A percentile compares a stretch with the other conserved stretches of the same genome.
phyloP scores from a whole-genome alignment of 1,140 invertebrate species.

The Panulirus ornatus region DNA sequence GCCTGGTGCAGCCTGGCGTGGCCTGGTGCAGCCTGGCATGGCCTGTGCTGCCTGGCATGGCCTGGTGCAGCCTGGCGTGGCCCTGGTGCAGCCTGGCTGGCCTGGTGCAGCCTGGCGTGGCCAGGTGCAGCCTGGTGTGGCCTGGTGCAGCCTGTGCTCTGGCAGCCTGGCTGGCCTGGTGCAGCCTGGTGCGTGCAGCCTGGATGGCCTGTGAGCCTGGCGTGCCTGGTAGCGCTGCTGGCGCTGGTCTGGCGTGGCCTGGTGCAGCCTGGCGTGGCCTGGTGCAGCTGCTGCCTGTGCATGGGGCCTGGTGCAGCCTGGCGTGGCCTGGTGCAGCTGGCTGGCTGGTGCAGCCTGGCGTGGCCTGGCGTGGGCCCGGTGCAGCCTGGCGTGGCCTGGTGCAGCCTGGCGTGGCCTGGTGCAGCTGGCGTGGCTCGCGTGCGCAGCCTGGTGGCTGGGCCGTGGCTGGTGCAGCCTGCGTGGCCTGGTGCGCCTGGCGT shows the following conservation, averaged over 20 bases:
- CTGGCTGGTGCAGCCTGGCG: background rate
- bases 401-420: conserved; percentile 36
- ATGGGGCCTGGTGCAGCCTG: conserved; percentile 16
- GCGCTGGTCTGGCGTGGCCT: conserved; percentile 38
- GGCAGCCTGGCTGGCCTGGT: conserved; percentile 21
- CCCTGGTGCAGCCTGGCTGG: background rate
- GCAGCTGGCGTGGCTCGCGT: conserved; percentile 16
- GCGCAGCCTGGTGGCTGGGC: too few species aligned
- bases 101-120: conserved; percentile 6
- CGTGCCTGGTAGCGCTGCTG: conserved; percentile 31
- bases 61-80: conserved; percentile 8
- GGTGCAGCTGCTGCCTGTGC: conserved; percentile 30
- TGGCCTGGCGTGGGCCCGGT: too few species aligned
- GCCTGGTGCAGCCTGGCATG: too few species aligned
- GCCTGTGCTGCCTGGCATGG: conserved; percentile 23
- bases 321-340: background rate
- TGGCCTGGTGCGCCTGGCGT: too few species aligned
- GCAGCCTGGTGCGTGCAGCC: conserved; percentile 4
- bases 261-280: too few species aligned
- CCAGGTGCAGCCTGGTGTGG: conserved; percentile 3
- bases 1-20: too few species aligned
- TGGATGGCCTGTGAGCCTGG: too few species aligned
- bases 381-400: conserved; percentile 1
- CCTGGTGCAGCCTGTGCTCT: conserved; percentile 2
- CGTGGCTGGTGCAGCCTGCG: too few species aligned